These are phyloP conservation scores for Drosophila setifemur DNA, from an alignment of 1,140 invertebrate genomes.

Conservation along the genomic window DNA sequence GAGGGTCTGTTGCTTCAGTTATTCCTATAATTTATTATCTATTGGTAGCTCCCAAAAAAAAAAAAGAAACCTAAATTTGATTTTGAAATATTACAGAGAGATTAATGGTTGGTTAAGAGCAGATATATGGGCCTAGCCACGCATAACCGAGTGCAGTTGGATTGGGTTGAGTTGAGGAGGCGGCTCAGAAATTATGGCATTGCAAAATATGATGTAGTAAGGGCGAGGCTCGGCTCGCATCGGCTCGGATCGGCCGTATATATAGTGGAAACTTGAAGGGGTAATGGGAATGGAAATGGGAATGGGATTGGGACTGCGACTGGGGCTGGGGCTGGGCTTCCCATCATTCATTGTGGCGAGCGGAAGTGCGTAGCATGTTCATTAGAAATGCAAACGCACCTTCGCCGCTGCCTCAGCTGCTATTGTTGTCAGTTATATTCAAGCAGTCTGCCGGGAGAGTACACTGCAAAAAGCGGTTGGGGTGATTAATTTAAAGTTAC, in stretches of 20 bases:
- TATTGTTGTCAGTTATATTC: constrained; percentile 48
- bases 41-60: constrained; percentile 5
- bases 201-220: constrained; percentile 73
- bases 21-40: constrained; percentile 66
- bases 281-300: constrained; percentile 8
- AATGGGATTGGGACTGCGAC: constrained; percentile 6
- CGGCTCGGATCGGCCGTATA: neutral
- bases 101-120: constrained; percentile 36
- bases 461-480: constrained; percentile 1
- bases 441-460: constrained; percentile 34
- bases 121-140: constrained; percentile 50
- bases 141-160: constrained; percentile 57
- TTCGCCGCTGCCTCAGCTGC: constrained; percentile 28
- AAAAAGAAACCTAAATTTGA: neutral
- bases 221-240: constrained; percentile 46
- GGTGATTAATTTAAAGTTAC: too few species aligned
- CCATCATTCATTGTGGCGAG: constrained; percentile 73
- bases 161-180: too few species aligned
- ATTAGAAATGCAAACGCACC: constrained; percentile 80
- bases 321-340: constrained; percentile 17
- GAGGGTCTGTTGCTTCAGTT: constrained; percentile 67
- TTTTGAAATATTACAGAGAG: constrained; percentile 56
- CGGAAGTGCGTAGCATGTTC: constrained; percentile 80
- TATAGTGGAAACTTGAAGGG: neutral
- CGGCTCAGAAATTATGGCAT: constrained; percentile 64